Evolutionary conservation across 1,140 invertebrate genomes (phyloP), one percentile per base, ranked within the genome.

Genomic region (Arctopsyche grandis): DNA sequence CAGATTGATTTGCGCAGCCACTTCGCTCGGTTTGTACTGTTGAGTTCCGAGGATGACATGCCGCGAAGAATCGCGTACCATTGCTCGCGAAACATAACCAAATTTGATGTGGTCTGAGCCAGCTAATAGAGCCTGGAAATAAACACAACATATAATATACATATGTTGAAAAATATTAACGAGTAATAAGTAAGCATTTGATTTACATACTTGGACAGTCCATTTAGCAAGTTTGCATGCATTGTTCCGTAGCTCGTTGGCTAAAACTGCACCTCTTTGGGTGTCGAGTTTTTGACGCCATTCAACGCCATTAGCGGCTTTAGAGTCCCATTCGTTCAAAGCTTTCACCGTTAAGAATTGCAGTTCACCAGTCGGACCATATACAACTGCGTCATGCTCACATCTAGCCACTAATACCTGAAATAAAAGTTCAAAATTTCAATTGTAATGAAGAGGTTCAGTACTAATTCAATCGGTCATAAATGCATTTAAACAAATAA

Each of bases 201-300:
- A 29, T 5, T 46, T 7, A 29, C 22, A 4, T 81, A 89, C 87
- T 87, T 98, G 97, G 0, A 99, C 96, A 0, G 99, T 99, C 98
- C 99, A 99, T 86, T 99, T 99, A 69, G 98, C 98, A 74, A 99
- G 89, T 88, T 99, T 99, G 89, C 97, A 99, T 5, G 97, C 96
- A 88, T 99, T 99, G 86, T 99, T 99, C 83, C 99, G 93, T 80
- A 99, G 87, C 87, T 99, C 99, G 85, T 99, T 99, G 26, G 98
- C 99, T 16, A 99, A 88, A 24, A 99, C 98, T 58, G 98, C 98
- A 82, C 98, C 99, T 79, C 98, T 92, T 89, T 99, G 99, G 0
- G 94, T 96, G 86, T 99, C 99, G 29, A 99, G 87, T 84, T 99
- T 99, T 85, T 98, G 96, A 48, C 98, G 91, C 98, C 98, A 99